A percentile compares a stretch with the other conserved stretches of the same genome.
Conservation (phyloP, 2,888 invertebrate species). For the Tromatobia lineatoria region DNA sequence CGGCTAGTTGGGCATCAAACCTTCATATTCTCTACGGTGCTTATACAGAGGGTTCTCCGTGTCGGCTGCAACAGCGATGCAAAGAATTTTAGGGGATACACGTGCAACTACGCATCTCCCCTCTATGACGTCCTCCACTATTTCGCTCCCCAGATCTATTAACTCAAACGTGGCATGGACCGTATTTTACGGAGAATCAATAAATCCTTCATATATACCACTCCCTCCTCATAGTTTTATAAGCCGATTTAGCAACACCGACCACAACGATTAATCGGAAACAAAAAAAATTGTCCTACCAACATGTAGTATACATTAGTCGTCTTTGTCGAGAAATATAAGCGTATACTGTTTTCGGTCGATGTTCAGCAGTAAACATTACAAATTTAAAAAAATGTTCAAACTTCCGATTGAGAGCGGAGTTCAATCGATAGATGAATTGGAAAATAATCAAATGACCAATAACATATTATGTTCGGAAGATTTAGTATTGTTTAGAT, state of each 20-base stretch:
- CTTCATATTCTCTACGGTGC: conserved; percentile 80
- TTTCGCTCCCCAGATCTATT: conserved; percentile 62
- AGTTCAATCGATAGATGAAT: no score
- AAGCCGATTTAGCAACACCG: conserved; percentile 68
- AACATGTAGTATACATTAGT: conserved; percentile 7
- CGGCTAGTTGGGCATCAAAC: conserved; percentile 85
- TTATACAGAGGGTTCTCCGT: conserved; percentile 68
- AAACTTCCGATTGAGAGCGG: no score
- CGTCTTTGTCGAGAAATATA: not conserved
- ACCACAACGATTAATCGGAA: conserved; percentile 56
- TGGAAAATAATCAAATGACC: not conserved
- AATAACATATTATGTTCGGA: no score
- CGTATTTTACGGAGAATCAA: conserved; percentile 80
- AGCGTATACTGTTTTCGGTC: not conserved
- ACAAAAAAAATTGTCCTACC: not conserved
- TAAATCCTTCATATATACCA: conserved; percentile 69
- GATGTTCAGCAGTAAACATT: not conserved
- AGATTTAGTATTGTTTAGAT: no score
- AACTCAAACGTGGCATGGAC: conserved; percentile 78
- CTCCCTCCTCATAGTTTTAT: conserved; percentile 59
- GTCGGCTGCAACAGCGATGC: conserved; percentile 79
- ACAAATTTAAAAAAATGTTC: no score
- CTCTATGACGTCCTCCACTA: conserved; percentile 66
- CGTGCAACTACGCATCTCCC: conserved; percentile 77
- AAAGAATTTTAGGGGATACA: conserved; percentile 82